These are phyloP conservation scores for Anticlea derivata DNA, from an alignment of 2,888 invertebrate species.

Conservation along the genomic window DNA sequence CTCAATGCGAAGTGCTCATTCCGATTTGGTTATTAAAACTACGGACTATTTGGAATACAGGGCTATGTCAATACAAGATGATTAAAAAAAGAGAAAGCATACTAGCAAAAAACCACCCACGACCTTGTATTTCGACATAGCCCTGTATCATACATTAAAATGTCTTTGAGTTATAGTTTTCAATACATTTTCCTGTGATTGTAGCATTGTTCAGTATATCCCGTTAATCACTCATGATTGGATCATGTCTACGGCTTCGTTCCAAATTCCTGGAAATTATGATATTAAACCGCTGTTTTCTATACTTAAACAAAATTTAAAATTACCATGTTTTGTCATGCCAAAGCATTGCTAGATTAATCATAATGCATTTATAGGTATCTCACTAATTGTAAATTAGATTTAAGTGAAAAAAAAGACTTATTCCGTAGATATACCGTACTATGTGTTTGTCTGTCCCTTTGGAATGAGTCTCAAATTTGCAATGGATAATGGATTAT, in stretches of 20 bases:
- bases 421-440: slow-evolving; percentile 74
- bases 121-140: slow-evolving; percentile 12
- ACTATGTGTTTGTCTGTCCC: slow-evolving; percentile 62
- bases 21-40: slow-evolving; percentile 7
- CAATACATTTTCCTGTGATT: slow-evolving; percentile 19
- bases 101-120: too few relatives aligned
- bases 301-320: slow-evolving; percentile 43
- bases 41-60: slow-evolving; percentile 1
- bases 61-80: slow-evolving; percentile 4
- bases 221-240: slow-evolving; percentile 17
- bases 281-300: slow-evolving; percentile 32
- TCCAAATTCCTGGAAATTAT: slow-evolving; percentile 23
- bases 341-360: slow-evolving; percentile 84
- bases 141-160: background rate
- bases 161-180: slow-evolving; percentile 10
- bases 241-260: slow-evolving; percentile 17
- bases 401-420: slow-evolving; percentile 78
- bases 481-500: slow-evolving; percentile 35
- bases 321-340: slow-evolving; percentile 82
- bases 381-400: slow-evolving; percentile 80
- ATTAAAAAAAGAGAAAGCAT: background rate
- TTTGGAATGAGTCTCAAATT: slow-evolving; percentile 74
- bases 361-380: slow-evolving; percentile 83
- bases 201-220: slow-evolving; percentile 8
- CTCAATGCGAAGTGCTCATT: slow-evolving; percentile 26